Percentiles rank a stretch among this genome's conserved stretches.
These are phyloP conservation scores for Corbicula japonica DNA, from an alignment of 2,888 invertebrate genomes.

Conservation along the genomic window DNA sequence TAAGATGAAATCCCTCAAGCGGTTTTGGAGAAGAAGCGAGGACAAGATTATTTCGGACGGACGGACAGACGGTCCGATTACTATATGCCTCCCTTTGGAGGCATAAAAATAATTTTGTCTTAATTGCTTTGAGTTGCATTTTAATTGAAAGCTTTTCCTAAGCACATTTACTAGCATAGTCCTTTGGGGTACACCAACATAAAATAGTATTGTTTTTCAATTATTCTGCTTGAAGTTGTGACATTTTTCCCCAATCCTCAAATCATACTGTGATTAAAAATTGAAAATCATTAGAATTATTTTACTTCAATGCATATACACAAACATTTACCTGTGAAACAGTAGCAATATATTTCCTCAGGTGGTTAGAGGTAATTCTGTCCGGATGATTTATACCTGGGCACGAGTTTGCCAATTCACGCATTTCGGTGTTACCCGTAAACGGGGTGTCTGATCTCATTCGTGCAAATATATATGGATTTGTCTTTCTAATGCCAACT, in stretches of 20 bases:
- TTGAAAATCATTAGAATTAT: too few relatives aligned
- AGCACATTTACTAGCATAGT: conserved; percentile 2
- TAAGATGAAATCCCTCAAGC: too few relatives aligned
- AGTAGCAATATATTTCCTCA: conserved; percentile 47
- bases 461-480: conserved; percentile 50
- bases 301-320: neutral
- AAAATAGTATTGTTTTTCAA: neutral
- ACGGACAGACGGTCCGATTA: too few relatives aligned
- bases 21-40: too few relatives aligned
- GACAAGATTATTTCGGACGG: too few relatives aligned
- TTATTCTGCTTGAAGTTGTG: too few relatives aligned
- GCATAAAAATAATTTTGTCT: conserved; percentile 4
- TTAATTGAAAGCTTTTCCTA: neutral
- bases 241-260: too few relatives aligned
- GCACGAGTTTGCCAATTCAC: conserved; percentile 28
- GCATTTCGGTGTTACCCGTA: conserved; percentile 50
- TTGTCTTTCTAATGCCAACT: conserved; percentile 37
- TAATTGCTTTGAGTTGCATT: neutral
- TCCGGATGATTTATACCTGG: conserved; percentile 42
- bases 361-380: conserved; percentile 33
- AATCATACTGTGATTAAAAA: too few relatives aligned
- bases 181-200: neutral
- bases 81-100: too few relatives aligned
- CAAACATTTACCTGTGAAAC: conserved; percentile 41
- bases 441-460: conserved; percentile 41